Evolutionary conservation across 2,888 invertebrate genomes (phyloP), one percentile per base, ranked within the genome.

Genomic region (Dermolepida albohirtum): DNA sequence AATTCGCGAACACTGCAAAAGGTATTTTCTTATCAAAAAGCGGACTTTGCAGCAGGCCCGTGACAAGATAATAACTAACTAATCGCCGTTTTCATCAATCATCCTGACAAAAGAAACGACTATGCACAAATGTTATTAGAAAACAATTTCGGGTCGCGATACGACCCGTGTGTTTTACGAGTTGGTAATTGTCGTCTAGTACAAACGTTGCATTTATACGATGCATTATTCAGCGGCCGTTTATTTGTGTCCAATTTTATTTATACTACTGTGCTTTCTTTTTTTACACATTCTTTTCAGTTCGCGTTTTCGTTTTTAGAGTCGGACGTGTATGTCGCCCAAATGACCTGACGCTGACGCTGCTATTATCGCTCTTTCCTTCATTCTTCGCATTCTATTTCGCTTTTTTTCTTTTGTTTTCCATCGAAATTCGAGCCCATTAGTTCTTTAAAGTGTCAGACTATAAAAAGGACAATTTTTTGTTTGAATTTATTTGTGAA

Each of bases 51-150:
- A 1, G 34, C 8, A 49, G 52, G 66, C 59, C 59, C 50, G 52
- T 70, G 76, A 75, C 74, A 75, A 75, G 76, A 76, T 77, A 77
- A 76, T 77, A 74, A 72, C 74, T 67, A 64, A 49, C 69, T 65
- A 62, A 62, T 64, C 47, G 57, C 39, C 29, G n/a, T 39, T 11
- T 44, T 52, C 49, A 69, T 69, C 69, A 66, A 69, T 69, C 69
- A 69, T 43, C 27, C 50, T 40, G 67, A 66, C 68, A 54, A 66
- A 65, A 64, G 59, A 16, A 57, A 49, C 54, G 51, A 12, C 22
- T 17, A 44, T 16, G 49, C 22, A 67, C 67, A 44, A 52, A 34
- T 50, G 63, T 51, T 49, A 67, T 72, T 71, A 69, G 70, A 73
- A 73, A 71, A 72, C 72, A 71, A 70, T 73, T 70, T 71, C 55